Evolutionary conservation across 2,888 invertebrate species (phyloP), one percentile per base, ranked within the genome.

Genomic region (Serrognathus titanus): DNA sequence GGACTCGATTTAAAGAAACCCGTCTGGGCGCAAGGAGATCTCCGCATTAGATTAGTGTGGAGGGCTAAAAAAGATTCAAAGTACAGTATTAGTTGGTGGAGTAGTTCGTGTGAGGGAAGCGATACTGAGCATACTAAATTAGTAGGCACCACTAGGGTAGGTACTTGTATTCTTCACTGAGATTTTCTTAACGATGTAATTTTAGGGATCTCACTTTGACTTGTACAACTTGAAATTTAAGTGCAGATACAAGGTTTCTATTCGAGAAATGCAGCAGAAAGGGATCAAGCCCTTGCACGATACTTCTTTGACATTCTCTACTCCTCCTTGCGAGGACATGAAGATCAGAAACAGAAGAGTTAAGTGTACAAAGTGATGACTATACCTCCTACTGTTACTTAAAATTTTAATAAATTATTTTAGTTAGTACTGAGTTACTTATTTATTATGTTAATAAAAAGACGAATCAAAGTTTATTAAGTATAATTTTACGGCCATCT

Each of bases 211-310:
- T 1, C 75, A 78, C 24, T 83, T 82, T 63, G 83, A 84, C 66
- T 75, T 85, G 35, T 81, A 82, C 66, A 82, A 84, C 66, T 70
- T 85, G 51, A 80, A 81, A 53, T 84, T 83, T 66, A 77, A 79
- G 56, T 84, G 84, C 75, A 79, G 78, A 62, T 85, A 84, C 67
- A 73, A 76, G 64, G 80, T 84, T 6, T 80, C 80, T 59, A 81
- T 84, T 1, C 81, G 80, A 63, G 80, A 73, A 63, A 66, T 72
- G 12, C 64, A 66, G 6, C 49, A 63, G 11, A 69, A 71, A 48
- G 66, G 68, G 16, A 60, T 65, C n/a, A 74, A 69, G 55, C 65
- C 69, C 1, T 61, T 63, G 7, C 68, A 71, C 10, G 82, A 82
- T 62, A 80, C 83, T 1, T 81, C 81, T 61, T 69, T 83, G 16